A percentile compares a stretch with the other conserved stretches of the same genome.
Evolutionary conservation across 92 coral and sea anemone genomes (phyloP).

Genomic region (Heliopora coerulea): DNA sequence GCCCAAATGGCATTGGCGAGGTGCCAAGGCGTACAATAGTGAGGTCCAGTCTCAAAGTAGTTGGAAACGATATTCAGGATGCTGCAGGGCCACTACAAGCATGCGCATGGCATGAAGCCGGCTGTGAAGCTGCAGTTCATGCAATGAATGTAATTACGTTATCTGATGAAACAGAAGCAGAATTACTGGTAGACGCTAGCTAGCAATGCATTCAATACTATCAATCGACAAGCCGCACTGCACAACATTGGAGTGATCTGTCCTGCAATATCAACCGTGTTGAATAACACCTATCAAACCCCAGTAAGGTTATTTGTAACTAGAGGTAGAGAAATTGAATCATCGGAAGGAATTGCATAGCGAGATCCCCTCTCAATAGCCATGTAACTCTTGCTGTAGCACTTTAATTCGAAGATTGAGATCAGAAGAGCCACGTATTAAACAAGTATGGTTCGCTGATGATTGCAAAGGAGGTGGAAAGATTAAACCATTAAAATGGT

Average conservation of each 20-base stretch:
- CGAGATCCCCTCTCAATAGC: conserved; percentile 37
- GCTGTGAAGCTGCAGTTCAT: conserved; percentile 24
- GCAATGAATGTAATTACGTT: not conserved
- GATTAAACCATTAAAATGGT: not conserved
- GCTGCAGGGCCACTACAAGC: no score
- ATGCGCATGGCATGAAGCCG: conserved; percentile 7
- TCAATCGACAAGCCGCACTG: conserved; percentile 11
- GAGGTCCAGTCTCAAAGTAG: not conserved
- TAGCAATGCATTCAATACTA: conserved; percentile 7
- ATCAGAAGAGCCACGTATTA: not conserved
- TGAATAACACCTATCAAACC: conserved; percentile 6
- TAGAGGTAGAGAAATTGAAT: not conserved
- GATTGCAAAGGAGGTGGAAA: not conserved
- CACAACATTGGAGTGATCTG: no score
- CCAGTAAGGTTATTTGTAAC: not conserved
- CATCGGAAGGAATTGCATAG: conserved; percentile 13
- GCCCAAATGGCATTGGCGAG: conserved; percentile 13
- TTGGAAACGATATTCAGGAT: conserved; percentile 1
- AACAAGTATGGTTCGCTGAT: conserved; percentile 25
- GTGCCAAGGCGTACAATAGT: not conserved
- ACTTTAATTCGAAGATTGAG: conserved; percentile 1
- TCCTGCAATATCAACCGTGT: not conserved
- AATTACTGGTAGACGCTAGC: conserved; percentile 19
- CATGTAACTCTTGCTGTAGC: conserved; percentile 31
- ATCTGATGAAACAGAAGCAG: conserved; percentile 4